Evolutionary conservation across 2,797 vertebrate genomes (phyloP).

Genomic region (Catharus ustulatus): DNA sequence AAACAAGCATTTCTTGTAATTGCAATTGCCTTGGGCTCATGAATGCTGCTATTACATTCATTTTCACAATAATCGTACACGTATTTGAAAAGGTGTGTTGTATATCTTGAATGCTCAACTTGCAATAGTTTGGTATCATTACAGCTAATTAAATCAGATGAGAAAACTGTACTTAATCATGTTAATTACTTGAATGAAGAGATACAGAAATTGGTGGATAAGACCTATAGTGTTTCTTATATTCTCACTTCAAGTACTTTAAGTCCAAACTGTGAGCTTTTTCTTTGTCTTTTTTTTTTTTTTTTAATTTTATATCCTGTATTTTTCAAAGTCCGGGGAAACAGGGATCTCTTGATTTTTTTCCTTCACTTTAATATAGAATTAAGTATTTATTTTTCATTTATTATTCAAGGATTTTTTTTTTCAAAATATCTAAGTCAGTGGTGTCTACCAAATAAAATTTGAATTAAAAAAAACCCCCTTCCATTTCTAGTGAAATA

Average conservation of each 20-base stretch:
- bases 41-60: conserved; percentile 29
- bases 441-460: not conserved
- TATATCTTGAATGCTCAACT: conserved; percentile 19
- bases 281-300: not conserved
- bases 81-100: conserved; percentile 52
- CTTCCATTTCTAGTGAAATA: not conserved
- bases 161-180: conserved; percentile 46
- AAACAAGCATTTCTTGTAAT: conserved; percentile 50
- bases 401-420: not conserved
- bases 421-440: not conserved
- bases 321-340: not conserved
- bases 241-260: not conserved
- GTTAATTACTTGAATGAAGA: conserved; percentile 19
- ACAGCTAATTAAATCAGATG: conserved; percentile 62
- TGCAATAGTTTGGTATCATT: conserved; percentile 53
- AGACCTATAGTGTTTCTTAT: not conserved
- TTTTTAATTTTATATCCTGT: not conserved
- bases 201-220: conserved; percentile 15
- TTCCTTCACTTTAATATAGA: not conserved
- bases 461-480: not conserved
- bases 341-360: not conserved
- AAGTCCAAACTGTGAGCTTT: not conserved
- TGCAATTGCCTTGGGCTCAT: conserved; percentile 59
- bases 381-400: not conserved
- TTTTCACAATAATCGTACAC: conserved; percentile 48